Percentiles rank a stretch among this genome's conserved stretches.
phyloP scores from a whole-genome alignment of 2,797 vertebrate species.

The Sebastes ruberrimus region DNA sequence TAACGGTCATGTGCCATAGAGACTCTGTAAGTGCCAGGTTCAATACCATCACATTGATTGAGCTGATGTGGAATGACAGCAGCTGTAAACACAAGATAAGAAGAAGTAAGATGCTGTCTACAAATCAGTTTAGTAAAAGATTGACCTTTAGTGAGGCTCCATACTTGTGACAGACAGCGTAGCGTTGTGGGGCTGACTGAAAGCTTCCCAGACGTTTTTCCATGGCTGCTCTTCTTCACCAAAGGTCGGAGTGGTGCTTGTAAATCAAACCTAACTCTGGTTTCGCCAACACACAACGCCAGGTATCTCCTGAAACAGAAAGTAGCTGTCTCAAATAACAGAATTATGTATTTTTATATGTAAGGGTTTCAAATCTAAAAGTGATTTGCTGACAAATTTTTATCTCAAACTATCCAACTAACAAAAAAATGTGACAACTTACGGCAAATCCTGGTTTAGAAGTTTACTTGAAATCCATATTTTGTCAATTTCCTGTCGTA shows the following conservation, averaged over 20 bases:
- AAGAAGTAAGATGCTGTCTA: background rate
- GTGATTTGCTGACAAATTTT: no score
- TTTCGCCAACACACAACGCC: constrained; percentile 93
- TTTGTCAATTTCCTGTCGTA: constrained; percentile 93
- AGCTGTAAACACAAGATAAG: constrained; percentile 75
- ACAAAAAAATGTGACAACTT: constrained; percentile 69
- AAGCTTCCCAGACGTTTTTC: constrained; percentile 68
- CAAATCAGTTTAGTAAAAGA: background rate
- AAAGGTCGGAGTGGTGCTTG: constrained; percentile 79
- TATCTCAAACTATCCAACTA: background rate
- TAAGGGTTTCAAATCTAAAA: background rate
- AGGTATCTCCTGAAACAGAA: constrained; percentile 87
- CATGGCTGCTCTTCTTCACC: constrained; percentile 58
- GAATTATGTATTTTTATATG: background rate
- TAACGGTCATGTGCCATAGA: constrained; percentile 94
- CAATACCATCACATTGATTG: constrained; percentile 95
- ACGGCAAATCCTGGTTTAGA: constrained; percentile 93
- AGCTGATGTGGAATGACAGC: constrained; percentile 91
- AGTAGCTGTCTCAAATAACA: background rate
- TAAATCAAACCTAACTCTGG: constrained; percentile 89
- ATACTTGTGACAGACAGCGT: constrained; percentile 91
- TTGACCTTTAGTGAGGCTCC: background rate
- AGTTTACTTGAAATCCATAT: constrained; percentile 97
- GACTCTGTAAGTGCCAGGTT: constrained; percentile 92
- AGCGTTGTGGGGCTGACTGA: constrained; percentile 84